Evolutionary conservation across 1,140 invertebrate species (phyloP), one percentile per base, ranked within the genome.

Genomic region (Cataglyphis hispanica): DNA sequence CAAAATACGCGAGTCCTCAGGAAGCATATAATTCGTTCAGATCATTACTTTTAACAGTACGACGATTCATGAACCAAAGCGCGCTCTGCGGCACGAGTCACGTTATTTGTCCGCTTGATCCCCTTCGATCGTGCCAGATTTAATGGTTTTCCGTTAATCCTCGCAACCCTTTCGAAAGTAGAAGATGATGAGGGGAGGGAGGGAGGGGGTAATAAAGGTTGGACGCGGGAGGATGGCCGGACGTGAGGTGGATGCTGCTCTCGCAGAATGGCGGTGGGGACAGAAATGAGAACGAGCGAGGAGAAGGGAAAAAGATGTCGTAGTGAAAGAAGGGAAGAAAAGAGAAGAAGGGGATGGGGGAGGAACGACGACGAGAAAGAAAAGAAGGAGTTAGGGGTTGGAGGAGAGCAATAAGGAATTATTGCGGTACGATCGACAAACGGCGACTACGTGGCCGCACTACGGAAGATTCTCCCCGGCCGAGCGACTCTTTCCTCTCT

Each of bases 361-460:
- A 70, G 66, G 80, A 58, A 84, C 69, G 81, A 84, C 69, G 81
- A 70, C 78, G 72, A 69, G 76, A 83, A 88, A 83, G 85, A 87
- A 86, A 84, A 84, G 86, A 86, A 90, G 86, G 77, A 90, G 91
- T 86, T 87, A 85, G 88, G 91, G 89, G 90, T 93, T 92, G 93
- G 93, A 88, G 91, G 92, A 95, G 94, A 95, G 94, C 94, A 95
- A 95, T 95, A 95, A 95, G 94, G 92, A 95, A 95, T 95, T 95
- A 95, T 95, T 95, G 94, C 94, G 94, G 94, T 93, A 93, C 93
- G 93, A 94, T 95, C 94, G 94, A 95, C 94, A 95, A 95, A 95
- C 94, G 94, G 93, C 94, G 91, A 92, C 90, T 94, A 95, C 95
- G 94, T 95, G 94, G 93, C 91, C 91, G 92, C 88, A 94, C 93